These are phyloP conservation scores for Semnopithecus entellus DNA, from an alignment of 2,113 vertebrate genomes.

Conservation along the genomic window DNA sequence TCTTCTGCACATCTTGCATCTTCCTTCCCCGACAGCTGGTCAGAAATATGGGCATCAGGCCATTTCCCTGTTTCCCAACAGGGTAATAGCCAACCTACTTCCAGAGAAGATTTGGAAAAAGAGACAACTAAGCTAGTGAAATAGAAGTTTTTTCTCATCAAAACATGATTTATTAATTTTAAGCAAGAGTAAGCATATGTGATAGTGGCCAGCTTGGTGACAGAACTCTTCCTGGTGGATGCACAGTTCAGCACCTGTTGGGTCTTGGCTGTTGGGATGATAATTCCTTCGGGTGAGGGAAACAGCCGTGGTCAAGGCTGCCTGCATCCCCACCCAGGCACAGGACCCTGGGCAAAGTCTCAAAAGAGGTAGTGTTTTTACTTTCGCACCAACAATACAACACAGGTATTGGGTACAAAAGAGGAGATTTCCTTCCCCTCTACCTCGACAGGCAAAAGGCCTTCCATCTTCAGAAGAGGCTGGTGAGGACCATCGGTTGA, in stretches of 20 bases:
- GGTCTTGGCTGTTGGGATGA: not conserved
- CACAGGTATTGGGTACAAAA: not conserved
- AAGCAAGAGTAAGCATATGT: not conserved
- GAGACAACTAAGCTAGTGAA: not conserved
- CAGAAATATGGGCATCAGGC: not conserved
- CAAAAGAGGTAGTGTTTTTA: slow-evolving; percentile 22
- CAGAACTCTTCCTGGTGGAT: not conserved
- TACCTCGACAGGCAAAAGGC: rapidly evolving
- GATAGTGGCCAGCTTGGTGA: not conserved
- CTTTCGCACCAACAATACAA: not conserved
- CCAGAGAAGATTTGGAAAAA: not conserved
- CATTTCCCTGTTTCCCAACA: not conserved
- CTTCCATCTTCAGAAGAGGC: not conserved
- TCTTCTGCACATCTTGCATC: not conserved
- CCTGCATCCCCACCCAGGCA: not conserved
- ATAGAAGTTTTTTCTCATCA: not conserved
- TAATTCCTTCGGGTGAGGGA: not conserved
- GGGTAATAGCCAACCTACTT: not conserved
- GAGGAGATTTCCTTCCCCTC: not conserved
- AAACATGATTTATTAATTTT: not conserved
- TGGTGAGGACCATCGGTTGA: not conserved
- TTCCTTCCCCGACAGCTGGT: not conserved
- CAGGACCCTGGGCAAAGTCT: not conserved
- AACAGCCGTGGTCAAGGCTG: not conserved
- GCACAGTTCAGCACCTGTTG: not conserved